Base-by-base conservation (phyloP, 2,797 vertebrate species). In the Coccyzus lansbergi region DNA sequence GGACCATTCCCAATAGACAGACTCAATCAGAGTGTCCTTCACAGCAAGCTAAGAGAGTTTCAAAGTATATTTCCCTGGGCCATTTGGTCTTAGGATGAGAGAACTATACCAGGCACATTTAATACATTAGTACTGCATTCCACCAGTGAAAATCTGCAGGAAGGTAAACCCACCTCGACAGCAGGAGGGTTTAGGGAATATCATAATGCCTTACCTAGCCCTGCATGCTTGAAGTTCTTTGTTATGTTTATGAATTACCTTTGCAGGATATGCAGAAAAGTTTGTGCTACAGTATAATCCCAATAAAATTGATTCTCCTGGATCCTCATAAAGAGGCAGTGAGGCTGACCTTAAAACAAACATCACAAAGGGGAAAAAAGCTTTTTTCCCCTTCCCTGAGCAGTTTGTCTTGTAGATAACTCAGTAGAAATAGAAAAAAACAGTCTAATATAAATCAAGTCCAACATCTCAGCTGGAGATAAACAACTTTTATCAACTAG, bases 361-460 rank as follows among this genome's bases (percentile, higher is more conserved):
- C 15, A 70, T 16, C 33, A 53, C 15, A 67, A 25, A 63, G 40
- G n/a, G 6, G 13, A 15, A 46, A 38, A 36, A 38, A 31, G 13
- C 2, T 2, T n/a, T 81, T 72, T 60, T 36, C 55, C 26, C 22
- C 52, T 84, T 88, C 29, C 49, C 53, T 11, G 38, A 67, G 53
- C 49, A 69, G 58, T 87, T 90, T 90, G 74, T 92, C 83, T 92
- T 87, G 86, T 63, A 90, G 90, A 83, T 94, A 92, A 87, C 64
- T 71, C 59, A 58, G 68, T 19, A 75, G 88, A 87, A 76, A 76
- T 34, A 89, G 59, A 79, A 95, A 88, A 94, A 94, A 87, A 55
- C 42, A 81, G 65, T 48, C 55, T 65, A 78, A 92, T 76, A 91
- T 75, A 89, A 83, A 96, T 92, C 79, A 91, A 89, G 31, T 65